phyloP scores from a whole-genome alignment of 1,140 invertebrate species.

The Stegodyphus dumicola region DNA sequence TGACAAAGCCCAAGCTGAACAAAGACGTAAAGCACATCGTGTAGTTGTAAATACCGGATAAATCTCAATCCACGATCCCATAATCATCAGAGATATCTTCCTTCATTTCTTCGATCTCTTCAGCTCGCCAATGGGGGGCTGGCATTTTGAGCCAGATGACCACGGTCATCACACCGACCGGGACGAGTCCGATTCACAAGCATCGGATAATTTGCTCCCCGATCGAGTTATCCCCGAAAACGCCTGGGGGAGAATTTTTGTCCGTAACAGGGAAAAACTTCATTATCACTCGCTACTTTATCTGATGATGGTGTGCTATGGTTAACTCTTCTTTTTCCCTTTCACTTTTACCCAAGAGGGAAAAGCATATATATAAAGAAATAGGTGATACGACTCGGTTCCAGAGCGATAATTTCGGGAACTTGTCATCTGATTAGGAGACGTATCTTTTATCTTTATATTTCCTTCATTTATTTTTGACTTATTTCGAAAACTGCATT shows the following conservation, averaged over 20 bases:
- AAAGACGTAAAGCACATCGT: no score
- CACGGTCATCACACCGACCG: not conserved
- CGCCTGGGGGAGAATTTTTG: constrained; percentile 14
- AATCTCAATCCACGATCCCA: constrained; percentile 14
- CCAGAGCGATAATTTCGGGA: no score
- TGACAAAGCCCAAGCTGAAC: not conserved
- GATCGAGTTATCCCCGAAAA: constrained; percentile 39
- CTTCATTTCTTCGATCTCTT: not conserved
- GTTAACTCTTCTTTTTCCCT: not conserved
- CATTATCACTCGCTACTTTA: constrained; percentile 1
- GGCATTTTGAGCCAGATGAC: constrained; percentile 1
- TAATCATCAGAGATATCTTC: constrained; percentile 38
- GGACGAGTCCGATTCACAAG: constrained; percentile 7
- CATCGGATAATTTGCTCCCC: constrained; percentile 13
- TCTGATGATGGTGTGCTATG: no score
- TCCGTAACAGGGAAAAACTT: constrained; percentile 39
- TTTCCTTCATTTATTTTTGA: no score
- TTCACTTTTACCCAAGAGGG: not conserved
- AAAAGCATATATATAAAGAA: no score
- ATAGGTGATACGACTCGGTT: no score
- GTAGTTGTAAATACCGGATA: constrained; percentile 19
- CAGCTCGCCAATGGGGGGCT: constrained; percentile 15
- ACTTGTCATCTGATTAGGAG: no score
- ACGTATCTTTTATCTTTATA: no score
- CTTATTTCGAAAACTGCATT: no score